phyloP scores from a whole-genome alignment of 37 sponge, comb jelly and placozoan genomes.

The Chondrosia reniformis region DNA sequence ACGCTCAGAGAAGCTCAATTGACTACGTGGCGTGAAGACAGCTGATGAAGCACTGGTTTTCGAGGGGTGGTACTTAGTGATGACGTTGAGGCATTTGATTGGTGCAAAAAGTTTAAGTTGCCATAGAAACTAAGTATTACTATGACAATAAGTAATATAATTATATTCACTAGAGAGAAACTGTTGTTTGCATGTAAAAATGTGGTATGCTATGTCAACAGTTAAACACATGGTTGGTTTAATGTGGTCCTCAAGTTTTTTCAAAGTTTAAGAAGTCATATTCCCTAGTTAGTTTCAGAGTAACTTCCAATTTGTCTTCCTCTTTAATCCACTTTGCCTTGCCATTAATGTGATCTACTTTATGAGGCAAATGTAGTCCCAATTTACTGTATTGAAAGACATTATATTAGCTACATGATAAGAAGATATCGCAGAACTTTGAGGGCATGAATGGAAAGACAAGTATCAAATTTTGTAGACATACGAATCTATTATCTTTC shows the following conservation, averaged over 20 bases:
- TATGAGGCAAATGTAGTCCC: constrained; percentile 80
- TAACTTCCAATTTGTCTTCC: constrained; percentile 48
- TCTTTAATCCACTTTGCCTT: constrained; percentile 75
- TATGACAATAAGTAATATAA: constrained; percentile 4
- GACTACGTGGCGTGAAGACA: too few relatives aligned
- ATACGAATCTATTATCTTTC: too few relatives aligned
- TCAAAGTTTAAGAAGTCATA: constrained; percentile 73
- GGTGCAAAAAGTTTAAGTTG: not conserved
- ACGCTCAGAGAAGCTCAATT: too few relatives aligned
- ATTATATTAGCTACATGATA: not conserved
- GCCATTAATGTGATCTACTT: constrained; percentile 64
- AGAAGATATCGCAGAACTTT: not conserved
- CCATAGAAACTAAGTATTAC: constrained; percentile 5
- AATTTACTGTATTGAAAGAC: constrained; percentile 36
- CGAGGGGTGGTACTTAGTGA: too few relatives aligned
- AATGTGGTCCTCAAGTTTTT: too few relatives aligned
- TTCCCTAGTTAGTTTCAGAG: constrained; percentile 65
- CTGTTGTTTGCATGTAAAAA: too few relatives aligned
- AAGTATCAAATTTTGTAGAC: too few relatives aligned
- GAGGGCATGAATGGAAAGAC: not conserved
- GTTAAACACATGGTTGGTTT: too few relatives aligned
- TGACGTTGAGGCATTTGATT: not conserved
- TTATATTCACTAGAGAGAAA: not conserved
- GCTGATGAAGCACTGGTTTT: too few relatives aligned
- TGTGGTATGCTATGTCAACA: too few relatives aligned